Evolutionary conservation across 2,888 invertebrate genomes (phyloP).

Genomic region (Hemistola chrysoprasaria): DNA sequence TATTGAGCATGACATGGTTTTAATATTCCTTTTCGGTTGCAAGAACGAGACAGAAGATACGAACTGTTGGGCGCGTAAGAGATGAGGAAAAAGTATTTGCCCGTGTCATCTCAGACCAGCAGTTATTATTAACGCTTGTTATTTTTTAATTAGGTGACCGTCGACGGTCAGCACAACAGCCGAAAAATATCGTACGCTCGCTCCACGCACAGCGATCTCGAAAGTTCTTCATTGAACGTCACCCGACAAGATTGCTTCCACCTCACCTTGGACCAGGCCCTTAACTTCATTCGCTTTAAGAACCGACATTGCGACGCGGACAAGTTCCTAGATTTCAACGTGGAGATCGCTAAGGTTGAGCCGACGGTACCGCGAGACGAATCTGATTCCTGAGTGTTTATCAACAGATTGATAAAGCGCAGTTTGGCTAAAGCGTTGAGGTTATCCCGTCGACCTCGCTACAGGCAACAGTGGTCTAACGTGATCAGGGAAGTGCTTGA

Average conservation of each 20-base stretch:
- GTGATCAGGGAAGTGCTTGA: slow-evolving; percentile 3
- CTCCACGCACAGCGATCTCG: slow-evolving; percentile 68
- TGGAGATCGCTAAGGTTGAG: slow-evolving; percentile 42
- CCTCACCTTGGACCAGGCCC: slow-evolving; percentile 62
- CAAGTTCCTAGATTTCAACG: slow-evolving; percentile 49
- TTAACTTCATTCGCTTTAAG: slow-evolving; percentile 61
- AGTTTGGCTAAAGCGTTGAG: slow-evolving; percentile 11
- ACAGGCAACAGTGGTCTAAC: slow-evolving; percentile 5
- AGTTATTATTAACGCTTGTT: no score
- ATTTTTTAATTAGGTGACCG: slow-evolving; percentile 48
- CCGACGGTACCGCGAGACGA: slow-evolving; percentile 33
- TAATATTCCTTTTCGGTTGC: no score
- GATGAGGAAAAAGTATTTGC: no score
- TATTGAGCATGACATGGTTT: no score
- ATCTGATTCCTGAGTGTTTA: slow-evolving; percentile 40
- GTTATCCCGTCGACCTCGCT: slow-evolving; percentile 3
- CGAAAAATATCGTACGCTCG: slow-evolving; percentile 58
- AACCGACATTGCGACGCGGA: slow-evolving; percentile 58
- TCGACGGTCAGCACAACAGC: slow-evolving; percentile 55
- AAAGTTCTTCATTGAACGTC: slow-evolving; percentile 53
- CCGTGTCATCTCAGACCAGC: no score
- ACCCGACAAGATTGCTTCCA: slow-evolving; percentile 70
- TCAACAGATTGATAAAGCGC: slow-evolving; percentile 13
- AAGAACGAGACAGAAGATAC: no score
- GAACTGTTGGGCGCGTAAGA: no score